These are phyloP conservation scores for Drosophila kuntzei DNA, from an alignment of 2,888 invertebrate genomes.

Conservation along the genomic window DNA sequence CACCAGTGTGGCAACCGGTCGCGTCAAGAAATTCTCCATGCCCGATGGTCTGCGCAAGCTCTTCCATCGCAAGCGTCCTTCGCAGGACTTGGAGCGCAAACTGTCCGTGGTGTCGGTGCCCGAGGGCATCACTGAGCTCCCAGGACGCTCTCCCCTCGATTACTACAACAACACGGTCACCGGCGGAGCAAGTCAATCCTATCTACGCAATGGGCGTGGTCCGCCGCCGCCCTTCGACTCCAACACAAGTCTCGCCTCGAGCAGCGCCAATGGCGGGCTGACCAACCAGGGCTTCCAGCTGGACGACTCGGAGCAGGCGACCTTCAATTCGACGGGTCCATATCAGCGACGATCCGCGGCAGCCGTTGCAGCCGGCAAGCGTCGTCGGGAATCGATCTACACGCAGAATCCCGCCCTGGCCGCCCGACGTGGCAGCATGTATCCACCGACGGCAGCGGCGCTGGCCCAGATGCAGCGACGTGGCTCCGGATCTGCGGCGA, in stretches of 20 bases:
- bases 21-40: constrained; percentile 83
- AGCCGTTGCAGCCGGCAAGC: constrained; percentile 51
- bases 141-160: constrained; percentile 60
- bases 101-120: constrained; percentile 83
- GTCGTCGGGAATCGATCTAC: constrained; percentile 82
- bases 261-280: constrained; percentile 54
- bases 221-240: constrained; percentile 58
- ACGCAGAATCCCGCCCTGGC: constrained; percentile 81
- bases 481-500: constrained; percentile 66
- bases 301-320: constrained; percentile 61
- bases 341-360: constrained; percentile 71
- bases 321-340: constrained; percentile 57
- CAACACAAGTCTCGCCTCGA: constrained; percentile 50
- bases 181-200: constrained; percentile 66
- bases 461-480: constrained; percentile 76
- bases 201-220: constrained; percentile 71
- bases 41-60: constrained; percentile 83
- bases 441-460: constrained; percentile 67
- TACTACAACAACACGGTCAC: constrained; percentile 82
- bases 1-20: constrained; percentile 31
- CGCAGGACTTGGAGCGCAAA: constrained; percentile 81
- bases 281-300: constrained; percentile 64
- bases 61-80: constrained; percentile 81
- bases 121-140: constrained; percentile 67
- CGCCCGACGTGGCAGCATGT: constrained; percentile 82